Evolutionary conservation across 2,113 vertebrate genomes (phyloP).

Genomic region (Isurus oxyrinchus): DNA sequence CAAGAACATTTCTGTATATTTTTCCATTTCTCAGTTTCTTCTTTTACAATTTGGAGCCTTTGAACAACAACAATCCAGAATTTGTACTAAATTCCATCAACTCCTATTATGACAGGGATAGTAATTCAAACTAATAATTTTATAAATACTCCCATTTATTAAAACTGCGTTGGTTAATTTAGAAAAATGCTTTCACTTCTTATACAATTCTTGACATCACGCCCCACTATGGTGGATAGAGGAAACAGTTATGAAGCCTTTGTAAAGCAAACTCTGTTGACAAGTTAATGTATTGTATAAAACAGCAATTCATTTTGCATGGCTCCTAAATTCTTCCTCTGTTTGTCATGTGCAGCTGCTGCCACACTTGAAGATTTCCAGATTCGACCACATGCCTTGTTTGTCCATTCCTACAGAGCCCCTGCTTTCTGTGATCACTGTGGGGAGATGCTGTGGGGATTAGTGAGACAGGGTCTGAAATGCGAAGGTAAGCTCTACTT

Average conservation of each 20-base stretch:
- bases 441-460: slow-evolving; percentile 94
- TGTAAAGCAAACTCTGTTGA: background rate
- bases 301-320: background rate
- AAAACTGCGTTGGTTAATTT: background rate
- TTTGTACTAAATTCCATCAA: background rate
- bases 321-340: background rate
- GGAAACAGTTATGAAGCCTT: background rate
- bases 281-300: background rate
- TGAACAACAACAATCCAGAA: background rate
- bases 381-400: slow-evolving; percentile 87
- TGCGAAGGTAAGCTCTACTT: slow-evolving; percentile 75
- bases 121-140: background rate
- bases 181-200: background rate
- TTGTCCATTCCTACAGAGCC: slow-evolving; percentile 89
- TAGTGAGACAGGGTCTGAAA: slow-evolving; percentile 92
- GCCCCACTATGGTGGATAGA: no score
- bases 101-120: background rate
- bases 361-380: slow-evolving; percentile 95
- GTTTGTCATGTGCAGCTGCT: slow-evolving; percentile 62
- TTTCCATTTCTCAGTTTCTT: background rate
- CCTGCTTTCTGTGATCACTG: slow-evolving; percentile 98
- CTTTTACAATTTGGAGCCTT: background rate
- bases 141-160: background rate
- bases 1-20: background rate
- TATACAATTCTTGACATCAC: background rate